phyloP scores from a whole-genome alignment of 2,888 invertebrate species.

The Eupeodes latifasciatus region DNA sequence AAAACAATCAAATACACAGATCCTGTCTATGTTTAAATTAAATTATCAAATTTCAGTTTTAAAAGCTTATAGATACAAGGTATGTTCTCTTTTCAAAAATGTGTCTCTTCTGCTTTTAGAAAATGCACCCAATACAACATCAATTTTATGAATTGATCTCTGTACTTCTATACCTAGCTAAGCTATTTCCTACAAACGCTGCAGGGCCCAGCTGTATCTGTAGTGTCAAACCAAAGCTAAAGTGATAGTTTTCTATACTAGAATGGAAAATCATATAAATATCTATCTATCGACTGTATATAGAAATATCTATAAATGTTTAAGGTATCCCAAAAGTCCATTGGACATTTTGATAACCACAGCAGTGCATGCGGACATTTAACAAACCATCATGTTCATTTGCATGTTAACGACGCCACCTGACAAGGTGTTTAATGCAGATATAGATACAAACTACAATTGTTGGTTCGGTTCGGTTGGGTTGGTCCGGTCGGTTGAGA shows the following conservation, averaged over 20 bases:
- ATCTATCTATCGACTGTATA: constrained; percentile 30
- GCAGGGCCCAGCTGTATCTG: too few relatives aligned
- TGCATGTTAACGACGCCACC: constrained; percentile 77
- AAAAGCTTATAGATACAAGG: background rate
- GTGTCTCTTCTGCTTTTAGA: background rate
- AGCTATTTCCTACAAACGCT: background rate
- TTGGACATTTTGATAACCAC: constrained; percentile 69
- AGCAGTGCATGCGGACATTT: constrained; percentile 71
- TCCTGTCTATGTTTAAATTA: constrained; percentile 55
- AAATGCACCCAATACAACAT: constrained; percentile 29
- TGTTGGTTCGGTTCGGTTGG: constrained; percentile 32
- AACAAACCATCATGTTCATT: constrained; percentile 77
- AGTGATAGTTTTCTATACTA: too few relatives aligned
- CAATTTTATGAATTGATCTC: constrained; percentile 26
- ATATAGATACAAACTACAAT: constrained; percentile 74
- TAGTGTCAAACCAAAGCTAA: background rate
- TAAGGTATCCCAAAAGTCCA: constrained; percentile 57
- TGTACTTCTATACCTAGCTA: background rate
- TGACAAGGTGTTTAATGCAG: constrained; percentile 77
- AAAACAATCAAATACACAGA: constrained; percentile 36
- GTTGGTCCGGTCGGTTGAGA: background rate
- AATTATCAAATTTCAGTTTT: constrained; percentile 44
- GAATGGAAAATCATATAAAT: constrained; percentile 1
- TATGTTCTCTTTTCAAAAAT: background rate
- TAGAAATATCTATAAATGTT: constrained; percentile 36